Conservation (phyloP, 2,113 vertebrate species). For the Oophaga pumilio region DNA sequence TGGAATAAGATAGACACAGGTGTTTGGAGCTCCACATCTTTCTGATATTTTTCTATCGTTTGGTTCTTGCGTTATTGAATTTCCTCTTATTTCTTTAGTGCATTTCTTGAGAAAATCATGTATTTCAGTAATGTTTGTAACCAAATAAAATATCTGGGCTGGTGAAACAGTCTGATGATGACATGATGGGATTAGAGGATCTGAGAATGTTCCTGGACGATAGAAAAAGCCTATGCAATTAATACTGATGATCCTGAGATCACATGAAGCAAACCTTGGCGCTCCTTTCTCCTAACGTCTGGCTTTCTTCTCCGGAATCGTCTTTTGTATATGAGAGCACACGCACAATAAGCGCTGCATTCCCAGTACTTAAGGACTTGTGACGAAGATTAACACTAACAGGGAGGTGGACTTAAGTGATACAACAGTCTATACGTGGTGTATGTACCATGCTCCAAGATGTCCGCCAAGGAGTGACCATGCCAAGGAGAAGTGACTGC, state of each 20-base stretch:
- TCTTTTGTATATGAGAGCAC: background rate
- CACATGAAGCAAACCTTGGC: background rate
- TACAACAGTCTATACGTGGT: background rate
- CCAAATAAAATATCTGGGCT: background rate
- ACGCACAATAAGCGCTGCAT: background rate
- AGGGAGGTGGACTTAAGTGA: background rate
- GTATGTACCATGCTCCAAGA: background rate
- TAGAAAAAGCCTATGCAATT: background rate
- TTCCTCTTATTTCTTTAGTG: background rate
- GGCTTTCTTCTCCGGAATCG: background rate
- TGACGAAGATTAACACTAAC: background rate
- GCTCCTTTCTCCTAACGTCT: background rate
- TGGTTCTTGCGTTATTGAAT: background rate
- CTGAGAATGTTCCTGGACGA: constrained; percentile 14
- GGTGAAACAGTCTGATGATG: background rate
- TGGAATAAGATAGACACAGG: background rate
- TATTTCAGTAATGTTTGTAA: background rate
- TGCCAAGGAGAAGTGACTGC: background rate
- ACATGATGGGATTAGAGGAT: background rate
- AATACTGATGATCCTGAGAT: background rate
- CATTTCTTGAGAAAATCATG: background rate
- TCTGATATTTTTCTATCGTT: background rate
- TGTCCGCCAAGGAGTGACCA: background rate
- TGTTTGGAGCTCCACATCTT: background rate
- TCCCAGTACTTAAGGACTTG: background rate